phyloP scores from a whole-genome alignment of 2,888 invertebrate genomes.

The Acanthoscelides obtectus region DNA sequence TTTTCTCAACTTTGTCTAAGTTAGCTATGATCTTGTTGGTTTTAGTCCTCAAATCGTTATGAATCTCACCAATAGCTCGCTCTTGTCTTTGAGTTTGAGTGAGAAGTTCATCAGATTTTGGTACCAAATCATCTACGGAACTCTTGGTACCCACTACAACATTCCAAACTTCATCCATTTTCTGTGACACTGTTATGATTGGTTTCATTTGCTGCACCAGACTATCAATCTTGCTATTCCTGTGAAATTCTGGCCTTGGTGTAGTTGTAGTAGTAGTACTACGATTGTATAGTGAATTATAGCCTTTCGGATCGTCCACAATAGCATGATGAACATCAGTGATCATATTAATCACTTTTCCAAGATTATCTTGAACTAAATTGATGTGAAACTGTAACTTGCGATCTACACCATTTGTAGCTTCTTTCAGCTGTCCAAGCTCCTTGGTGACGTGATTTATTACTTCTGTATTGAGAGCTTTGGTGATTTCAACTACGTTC shows the following conservation, averaged over 20 bases:
- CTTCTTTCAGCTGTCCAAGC: conserved; percentile 71
- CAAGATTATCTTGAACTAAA: conserved; percentile 75
- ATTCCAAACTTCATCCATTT: conserved; percentile 90
- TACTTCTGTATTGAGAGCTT: conserved; percentile 76
- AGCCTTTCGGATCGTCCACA: conserved; percentile 63
- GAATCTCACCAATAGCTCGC: conserved; percentile 80
- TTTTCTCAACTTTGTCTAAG: conserved; percentile 78
- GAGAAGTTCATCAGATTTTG: conserved; percentile 80
- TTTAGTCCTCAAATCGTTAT: conserved; percentile 73
- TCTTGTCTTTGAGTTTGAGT: conserved; percentile 84
- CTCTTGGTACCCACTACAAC: conserved; percentile 86
- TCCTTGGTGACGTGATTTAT: conserved; percentile 78
- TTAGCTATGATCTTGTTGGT: conserved; percentile 85
- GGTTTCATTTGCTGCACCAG: conserved; percentile 79
- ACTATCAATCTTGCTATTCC: conserved; percentile 74
- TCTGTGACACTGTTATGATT: conserved; percentile 79
- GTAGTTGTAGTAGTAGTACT: conserved; percentile 56
- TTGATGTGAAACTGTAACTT: conserved; percentile 83
- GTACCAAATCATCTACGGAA: conserved; percentile 78
- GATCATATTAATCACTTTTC: conserved; percentile 72
- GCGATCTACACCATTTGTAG: conserved; percentile 72
- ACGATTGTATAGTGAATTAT: conserved; percentile 39
- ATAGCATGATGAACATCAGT: conserved; percentile 79
- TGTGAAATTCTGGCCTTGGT: conserved; percentile 50
- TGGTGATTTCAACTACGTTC: conserved; percentile 77